Conservation (phyloP, 2,888 invertebrate species). For the Uropetala carovei region DNA sequence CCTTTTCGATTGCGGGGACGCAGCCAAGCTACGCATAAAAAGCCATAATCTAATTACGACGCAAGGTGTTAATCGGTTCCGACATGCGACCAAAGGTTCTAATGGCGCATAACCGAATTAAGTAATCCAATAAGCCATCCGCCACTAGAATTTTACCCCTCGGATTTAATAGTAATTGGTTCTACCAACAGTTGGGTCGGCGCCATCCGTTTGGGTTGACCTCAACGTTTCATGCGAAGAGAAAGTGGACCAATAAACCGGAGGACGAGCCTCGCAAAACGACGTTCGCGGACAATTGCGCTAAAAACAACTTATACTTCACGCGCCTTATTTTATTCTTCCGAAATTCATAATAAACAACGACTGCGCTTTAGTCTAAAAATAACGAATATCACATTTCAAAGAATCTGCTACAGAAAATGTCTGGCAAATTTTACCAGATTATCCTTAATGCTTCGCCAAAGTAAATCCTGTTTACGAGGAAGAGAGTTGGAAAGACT, state of each 20-base stretch:
- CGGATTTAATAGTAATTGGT: background rate
- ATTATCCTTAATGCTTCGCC: no score
- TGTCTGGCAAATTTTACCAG: no score
- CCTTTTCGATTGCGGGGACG: background rate
- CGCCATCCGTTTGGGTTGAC: background rate
- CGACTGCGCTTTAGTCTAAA: no score
- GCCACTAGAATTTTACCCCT: background rate
- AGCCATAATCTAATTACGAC: background rate
- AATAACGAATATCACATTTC: no score
- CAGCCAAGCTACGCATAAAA: background rate
- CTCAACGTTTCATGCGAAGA: background rate
- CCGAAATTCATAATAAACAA: no score
- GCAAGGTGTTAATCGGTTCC: background rate
- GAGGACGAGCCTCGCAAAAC: no score
- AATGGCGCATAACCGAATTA: background rate
- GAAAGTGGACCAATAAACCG: background rate
- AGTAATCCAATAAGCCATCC: slow-evolving; percentile 14
- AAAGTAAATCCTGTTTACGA: no score
- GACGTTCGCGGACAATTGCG: no score
- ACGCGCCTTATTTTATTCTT: no score
- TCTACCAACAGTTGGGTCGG: background rate
- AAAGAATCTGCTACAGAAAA: no score
- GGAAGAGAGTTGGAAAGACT: no score
- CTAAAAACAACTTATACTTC: no score
- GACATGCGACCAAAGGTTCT: background rate